Base-by-base conservation (phyloP, 1,140 invertebrate genomes). In the Pemphigus obesinymphae region DNA sequence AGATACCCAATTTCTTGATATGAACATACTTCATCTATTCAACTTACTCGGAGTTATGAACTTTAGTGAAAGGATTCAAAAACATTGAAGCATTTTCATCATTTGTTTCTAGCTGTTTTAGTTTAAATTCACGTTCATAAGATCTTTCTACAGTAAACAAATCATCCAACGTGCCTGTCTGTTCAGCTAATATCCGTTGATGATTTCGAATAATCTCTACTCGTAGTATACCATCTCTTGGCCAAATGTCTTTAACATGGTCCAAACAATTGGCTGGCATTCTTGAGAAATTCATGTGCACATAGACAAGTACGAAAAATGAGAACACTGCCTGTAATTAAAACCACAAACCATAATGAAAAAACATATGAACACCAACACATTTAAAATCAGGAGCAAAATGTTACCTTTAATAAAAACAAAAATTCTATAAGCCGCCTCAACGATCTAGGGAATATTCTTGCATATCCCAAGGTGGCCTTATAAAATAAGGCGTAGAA, bases 401-500 rank as follows among this genome's bases (percentile, higher is more conserved):
- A 20, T n/a, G 11, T 85, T 86, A 93, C 92, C 90, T 97, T 96
- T 26, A 96, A 87, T 84, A 99, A 90, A 83, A 97, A 90, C 82
- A 96, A 88, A 89, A 96, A 97, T 89, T 99, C 97, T 85, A 99
- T 91, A 84, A 96, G 90, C 86, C 96, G 89, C 86, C 97, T 89
- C 37, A 97, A 88, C 76, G 94, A 91, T 85, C 92, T 92, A 63
- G 96, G 96, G 89, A 98, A 94, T 82, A 93, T 92, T 85, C 93
- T 89, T 20, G 95, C 95, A 89, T 99, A 99, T 48, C 93, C 91
- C 85, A 98, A 87, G 20, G 97, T 93, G 84, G 94, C 91, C 86
- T 95, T 93, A 85, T 97, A 95, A 87, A 99, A 98, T 83, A 99
- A 88, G 37, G 96, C 95, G 88, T 98, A 95, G 86, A 99, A 99